phyloP scores from a whole-genome alignment of 1,140 invertebrate species.

The Mycetomoellerius zeteki region DNA sequence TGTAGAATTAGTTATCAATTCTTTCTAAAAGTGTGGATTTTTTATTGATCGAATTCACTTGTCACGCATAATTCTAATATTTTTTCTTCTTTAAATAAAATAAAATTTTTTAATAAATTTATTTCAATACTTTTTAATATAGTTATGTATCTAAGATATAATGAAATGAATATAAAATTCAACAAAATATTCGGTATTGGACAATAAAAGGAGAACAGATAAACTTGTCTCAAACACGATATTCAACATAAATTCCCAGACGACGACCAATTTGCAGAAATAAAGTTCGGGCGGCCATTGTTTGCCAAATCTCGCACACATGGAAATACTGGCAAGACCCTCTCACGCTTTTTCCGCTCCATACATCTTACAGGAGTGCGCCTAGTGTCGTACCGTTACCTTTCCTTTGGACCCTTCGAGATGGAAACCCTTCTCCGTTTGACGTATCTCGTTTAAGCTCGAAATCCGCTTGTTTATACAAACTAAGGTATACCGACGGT shows the following conservation, averaged over 20 bases:
- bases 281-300: constrained; percentile 63
- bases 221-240: background rate
- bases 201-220: background rate
- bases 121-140: background rate
- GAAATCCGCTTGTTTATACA: constrained; percentile 82
- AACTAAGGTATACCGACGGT: constrained; percentile 69
- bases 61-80: background rate
- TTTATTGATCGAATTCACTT: background rate
- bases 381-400: constrained; percentile 19
- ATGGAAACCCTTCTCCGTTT: constrained; percentile 65
- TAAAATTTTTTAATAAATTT: constrained; percentile 21
- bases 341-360: constrained; percentile 4
- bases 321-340: constrained; percentile 51
- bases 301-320: constrained; percentile 57
- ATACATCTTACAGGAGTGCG: constrained; percentile 36
- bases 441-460: constrained; percentile 77
- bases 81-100: background rate
- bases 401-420: constrained; percentile 64
- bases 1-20: constrained; percentile 1
- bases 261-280: constrained; percentile 68
- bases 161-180: constrained; percentile 11
- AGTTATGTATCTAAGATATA: background rate
- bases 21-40: background rate
- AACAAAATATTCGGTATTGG: background rate
- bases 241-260: constrained; percentile 28